Evolutionary conservation across 2,113 vertebrate species (phyloP).

Genomic region (Eira barbara): DNA sequence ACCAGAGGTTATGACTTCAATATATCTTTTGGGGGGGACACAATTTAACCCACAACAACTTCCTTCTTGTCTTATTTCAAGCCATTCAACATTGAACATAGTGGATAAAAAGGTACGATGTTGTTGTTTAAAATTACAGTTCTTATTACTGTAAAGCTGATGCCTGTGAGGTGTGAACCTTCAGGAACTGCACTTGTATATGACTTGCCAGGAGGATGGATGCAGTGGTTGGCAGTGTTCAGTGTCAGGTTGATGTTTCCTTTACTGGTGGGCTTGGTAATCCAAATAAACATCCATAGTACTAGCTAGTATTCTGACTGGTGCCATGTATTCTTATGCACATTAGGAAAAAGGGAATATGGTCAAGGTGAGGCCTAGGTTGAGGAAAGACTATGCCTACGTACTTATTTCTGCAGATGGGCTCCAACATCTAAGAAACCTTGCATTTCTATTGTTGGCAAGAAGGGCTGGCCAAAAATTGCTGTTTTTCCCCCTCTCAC

Average conservation of each 20-base stretch:
- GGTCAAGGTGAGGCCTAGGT: not conserved
- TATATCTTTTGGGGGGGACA: not conserved
- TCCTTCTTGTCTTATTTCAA: not conserved
- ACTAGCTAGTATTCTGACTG: not conserved
- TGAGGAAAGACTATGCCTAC: not conserved
- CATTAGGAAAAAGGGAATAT: not conserved
- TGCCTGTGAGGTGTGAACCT: not conserved
- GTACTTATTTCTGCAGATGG: conserved; percentile 11
- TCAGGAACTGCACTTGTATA: not conserved
- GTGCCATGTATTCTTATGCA: not conserved
- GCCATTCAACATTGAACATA: not conserved
- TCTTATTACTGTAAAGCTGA: not conserved
- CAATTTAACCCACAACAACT: not conserved
- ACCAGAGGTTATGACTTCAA: not conserved
- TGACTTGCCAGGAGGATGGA: not conserved
- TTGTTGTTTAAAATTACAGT: not conserved
- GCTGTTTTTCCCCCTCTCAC: not conserved
- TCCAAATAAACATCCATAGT: not conserved
- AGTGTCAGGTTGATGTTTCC: not conserved
- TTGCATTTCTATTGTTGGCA: conserved; percentile 26
- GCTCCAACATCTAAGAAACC: not conserved
- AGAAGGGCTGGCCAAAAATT: not conserved
- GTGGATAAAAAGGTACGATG: not conserved
- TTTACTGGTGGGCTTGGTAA: not conserved
- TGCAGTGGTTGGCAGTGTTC: not conserved